These are phyloP conservation scores for Podotricha telesiphe DNA, from an alignment of 2,888 invertebrate genomes.

Conservation along the genomic window DNA sequence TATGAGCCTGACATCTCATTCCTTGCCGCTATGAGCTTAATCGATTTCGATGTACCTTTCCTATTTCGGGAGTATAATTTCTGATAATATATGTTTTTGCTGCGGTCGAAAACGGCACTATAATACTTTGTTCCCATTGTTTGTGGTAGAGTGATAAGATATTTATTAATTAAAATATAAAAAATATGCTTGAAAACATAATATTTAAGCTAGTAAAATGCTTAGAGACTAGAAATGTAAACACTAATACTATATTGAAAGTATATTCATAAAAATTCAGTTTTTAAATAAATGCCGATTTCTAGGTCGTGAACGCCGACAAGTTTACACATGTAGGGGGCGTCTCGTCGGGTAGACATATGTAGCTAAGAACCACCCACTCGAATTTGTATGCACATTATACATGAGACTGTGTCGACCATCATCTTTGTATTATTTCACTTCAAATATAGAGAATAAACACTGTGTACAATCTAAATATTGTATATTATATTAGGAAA, in stretches of 20 bases:
- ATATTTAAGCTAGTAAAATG: no score
- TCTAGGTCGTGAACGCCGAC: conserved; percentile 54
- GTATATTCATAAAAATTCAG: background rate
- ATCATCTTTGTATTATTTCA: conserved; percentile 65
- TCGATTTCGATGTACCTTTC: conserved; percentile 12
- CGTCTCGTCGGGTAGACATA: conserved; percentile 69
- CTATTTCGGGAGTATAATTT: background rate
- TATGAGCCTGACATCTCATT: conserved; percentile 16
- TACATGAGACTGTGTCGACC: conserved; percentile 76
- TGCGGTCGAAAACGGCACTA: no score
- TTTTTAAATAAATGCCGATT: conserved; percentile 15
- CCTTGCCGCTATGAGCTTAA: background rate
- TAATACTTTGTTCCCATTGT: no score
- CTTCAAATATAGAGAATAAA: conserved; percentile 32
- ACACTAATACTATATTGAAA: no score
- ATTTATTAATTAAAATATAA: no score
- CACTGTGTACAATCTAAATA: conserved; percentile 23
- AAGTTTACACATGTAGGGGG: conserved; percentile 69
- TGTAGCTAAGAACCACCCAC: conserved; percentile 55
- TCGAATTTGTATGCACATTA: conserved; percentile 77
- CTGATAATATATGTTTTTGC: background rate
- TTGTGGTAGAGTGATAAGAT: no score
- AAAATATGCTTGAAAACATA: no score
- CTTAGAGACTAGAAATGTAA: no score
- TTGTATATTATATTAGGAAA: background rate